Percentiles rank a stretch among this genome's conserved stretches.
Conservation (phyloP, 2,797 vertebrate species). For the Scomberomorus guttatus region DNA sequence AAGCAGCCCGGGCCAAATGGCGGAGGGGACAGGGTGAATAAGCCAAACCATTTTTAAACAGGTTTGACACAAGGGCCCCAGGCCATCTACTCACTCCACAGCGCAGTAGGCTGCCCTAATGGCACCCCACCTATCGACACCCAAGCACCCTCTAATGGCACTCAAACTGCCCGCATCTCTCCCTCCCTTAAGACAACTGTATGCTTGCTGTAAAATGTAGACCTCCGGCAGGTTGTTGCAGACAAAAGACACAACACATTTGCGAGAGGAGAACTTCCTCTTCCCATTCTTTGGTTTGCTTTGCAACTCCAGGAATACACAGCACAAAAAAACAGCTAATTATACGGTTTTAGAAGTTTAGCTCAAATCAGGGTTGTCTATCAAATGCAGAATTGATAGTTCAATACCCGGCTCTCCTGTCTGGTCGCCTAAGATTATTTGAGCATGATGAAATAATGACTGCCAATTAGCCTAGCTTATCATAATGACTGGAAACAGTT, state of each 20-base stretch:
- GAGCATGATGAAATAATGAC: neutral
- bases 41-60: conserved; percentile 66
- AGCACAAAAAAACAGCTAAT: neutral
- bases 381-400: neutral
- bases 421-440: neutral
- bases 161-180: conserved; percentile 43
- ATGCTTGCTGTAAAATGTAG: conserved; percentile 23
- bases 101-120: conserved; percentile 58
- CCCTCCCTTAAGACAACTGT: conserved; percentile 27
- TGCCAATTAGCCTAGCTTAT: no score
- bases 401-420: neutral
- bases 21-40: conserved; percentile 58
- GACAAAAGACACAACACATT: conserved; percentile 19
- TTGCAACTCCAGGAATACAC: neutral
- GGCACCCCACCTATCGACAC: conserved; percentile 49
- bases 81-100: conserved; percentile 55
- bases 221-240: conserved; percentile 31
- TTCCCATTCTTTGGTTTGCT: neutral
- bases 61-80: conserved; percentile 59
- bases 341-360: no score
- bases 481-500: no score
- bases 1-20: conserved; percentile 52
- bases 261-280: neutral
- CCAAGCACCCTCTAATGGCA: conserved; percentile 47
- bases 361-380: no score